phyloP scores from a whole-genome alignment of 2,797 vertebrate genomes.

The Macropodus opercularis region DNA sequence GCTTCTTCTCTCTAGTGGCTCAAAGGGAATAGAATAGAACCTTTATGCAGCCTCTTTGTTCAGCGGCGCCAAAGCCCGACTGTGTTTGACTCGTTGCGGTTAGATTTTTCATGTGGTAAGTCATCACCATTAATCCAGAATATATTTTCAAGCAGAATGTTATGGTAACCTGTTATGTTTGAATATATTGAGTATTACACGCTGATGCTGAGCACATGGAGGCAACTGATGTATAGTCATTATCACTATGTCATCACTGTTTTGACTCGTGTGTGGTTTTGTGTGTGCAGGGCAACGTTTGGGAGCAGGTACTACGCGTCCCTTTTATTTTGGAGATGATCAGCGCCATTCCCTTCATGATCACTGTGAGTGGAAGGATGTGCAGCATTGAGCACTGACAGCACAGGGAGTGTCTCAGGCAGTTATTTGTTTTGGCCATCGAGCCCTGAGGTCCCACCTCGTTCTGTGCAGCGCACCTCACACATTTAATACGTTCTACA shows the following conservation, averaged over 20 bases:
- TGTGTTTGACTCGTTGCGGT: conserved; percentile 16
- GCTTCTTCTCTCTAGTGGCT: conserved; percentile 24
- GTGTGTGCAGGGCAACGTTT: conserved; percentile 87
- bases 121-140: too few relatives aligned
- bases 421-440: conserved; percentile 5
- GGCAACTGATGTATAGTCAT: too few relatives aligned
- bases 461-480: neutral
- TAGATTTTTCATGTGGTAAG: conserved; percentile 45
- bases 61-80: conserved; percentile 26
- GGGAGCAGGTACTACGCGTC: conserved; percentile 87
- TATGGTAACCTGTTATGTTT: too few relatives aligned
- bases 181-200: too few relatives aligned
- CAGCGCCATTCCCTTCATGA: conserved; percentile 86
- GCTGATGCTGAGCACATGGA: too few relatives aligned
- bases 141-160: too few relatives aligned
- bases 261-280: too few relatives aligned
- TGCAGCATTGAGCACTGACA: conserved; percentile 23
- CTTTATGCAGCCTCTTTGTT: conserved; percentile 21
- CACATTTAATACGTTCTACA: conserved; percentile 6
- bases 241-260: too few relatives aligned
- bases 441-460: neutral
- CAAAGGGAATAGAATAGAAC: conserved; percentile 38
- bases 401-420: conserved; percentile 11
- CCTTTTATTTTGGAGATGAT: conserved; percentile 89
- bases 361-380: conserved; percentile 83